These are phyloP conservation scores for Platanista minor DNA, from an alignment of 2,113 vertebrate genomes.

Conservation along the genomic window DNA sequence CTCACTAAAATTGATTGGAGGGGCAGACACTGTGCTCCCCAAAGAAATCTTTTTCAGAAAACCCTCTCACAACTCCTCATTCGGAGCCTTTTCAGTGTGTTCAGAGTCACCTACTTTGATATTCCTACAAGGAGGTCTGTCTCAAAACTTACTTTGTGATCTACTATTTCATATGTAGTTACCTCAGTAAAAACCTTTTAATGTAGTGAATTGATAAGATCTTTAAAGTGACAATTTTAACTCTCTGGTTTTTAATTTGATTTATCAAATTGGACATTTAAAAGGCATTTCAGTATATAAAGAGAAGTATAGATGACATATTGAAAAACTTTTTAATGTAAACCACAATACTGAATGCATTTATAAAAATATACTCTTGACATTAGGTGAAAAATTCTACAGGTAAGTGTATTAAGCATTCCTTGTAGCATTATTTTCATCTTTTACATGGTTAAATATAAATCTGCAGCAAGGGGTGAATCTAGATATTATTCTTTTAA, in stretches of 20 bases:
- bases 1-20: neutral
- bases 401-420: neutral
- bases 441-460: neutral
- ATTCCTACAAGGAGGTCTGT: neutral
- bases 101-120: neutral
- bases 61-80: neutral
- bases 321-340: neutral
- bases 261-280: neutral
- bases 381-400: neutral
- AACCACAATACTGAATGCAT: neutral
- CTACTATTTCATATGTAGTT: neutral
- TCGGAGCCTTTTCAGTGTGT: neutral
- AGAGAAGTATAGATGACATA: neutral
- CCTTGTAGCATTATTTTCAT: neutral
- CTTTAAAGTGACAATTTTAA: neutral
- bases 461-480: neutral
- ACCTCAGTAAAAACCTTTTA: neutral
- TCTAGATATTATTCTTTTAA: constrained; percentile 14
- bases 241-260: neutral
- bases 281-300: neutral
- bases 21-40: neutral
- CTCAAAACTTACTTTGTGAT: neutral
- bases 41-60: neutral
- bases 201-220: neutral
- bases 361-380: neutral